Base-by-base conservation (phyloP, 1,140 invertebrate species). In the Antheraea mylitta region DNA sequence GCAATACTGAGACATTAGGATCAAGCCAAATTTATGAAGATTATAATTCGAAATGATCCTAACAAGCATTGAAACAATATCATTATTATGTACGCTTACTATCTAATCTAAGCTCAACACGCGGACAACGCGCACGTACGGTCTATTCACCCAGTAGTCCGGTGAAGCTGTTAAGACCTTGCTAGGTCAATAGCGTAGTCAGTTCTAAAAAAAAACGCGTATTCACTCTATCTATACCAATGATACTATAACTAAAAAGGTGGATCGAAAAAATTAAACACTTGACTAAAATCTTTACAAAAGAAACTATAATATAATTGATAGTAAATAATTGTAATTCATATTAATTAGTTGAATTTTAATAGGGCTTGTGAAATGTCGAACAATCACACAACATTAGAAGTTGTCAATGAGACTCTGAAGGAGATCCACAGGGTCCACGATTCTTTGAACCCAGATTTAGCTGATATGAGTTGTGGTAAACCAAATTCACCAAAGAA, bases 401-500 rank as follows among this genome's bases (percentile, higher is more conserved):
- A 76, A 22, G 78, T 77, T 69, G 68, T 74, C 45, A 70, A 73
- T 36, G 72, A 72, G 67, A 48, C 58, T 30, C 67, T 48, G 2
- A 78, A 77, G 58, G 69, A 73, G n/a, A 66, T 18, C 8, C 48
- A 72, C 13, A 73, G 65, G 8, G 66, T 70, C 18, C 22, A 72
- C 0, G 77, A 77, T 64, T 68, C 75, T 19, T n/a, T 82, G 37
- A 79, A 84, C 60, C 53, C 78, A 36, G 76, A 78, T 66, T 82
- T 81, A 42, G 70, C 89, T 0, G 86, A 90, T 19, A 84, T 82
- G 83, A 76, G 89, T 60, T 90, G 88, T 64, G 87, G 87, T 3
- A 84, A 58, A 10, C 83, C 84, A 0, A 66, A 67, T 13, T 74
- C 78, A 3, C 76, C 80, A 0, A 76, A 74, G 59, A 53, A 42